These are phyloP conservation scores for Syrrhaptes paradoxus DNA, from an alignment of 2,113 vertebrate species.

Conservation along the genomic window DNA sequence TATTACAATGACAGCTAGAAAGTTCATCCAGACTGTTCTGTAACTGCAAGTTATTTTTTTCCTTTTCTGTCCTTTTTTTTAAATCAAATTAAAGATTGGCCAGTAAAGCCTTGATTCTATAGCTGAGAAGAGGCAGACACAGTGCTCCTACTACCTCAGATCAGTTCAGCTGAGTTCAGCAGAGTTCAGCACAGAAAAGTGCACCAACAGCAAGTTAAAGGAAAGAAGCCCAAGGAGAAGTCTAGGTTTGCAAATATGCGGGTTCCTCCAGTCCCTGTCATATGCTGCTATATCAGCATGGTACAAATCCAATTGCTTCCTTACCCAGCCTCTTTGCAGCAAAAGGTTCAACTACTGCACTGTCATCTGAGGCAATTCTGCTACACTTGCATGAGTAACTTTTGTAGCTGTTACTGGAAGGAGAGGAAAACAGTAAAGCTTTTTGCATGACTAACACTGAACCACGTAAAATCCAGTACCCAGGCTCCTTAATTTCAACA, in stretches of 20 bases:
- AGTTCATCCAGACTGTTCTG: constrained; percentile 27
- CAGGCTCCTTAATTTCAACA: background rate
- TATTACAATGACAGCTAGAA: background rate
- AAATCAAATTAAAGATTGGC: background rate
- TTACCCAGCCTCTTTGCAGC: background rate
- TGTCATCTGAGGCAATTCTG: background rate
- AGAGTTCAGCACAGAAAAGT: background rate
- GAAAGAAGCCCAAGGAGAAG: background rate
- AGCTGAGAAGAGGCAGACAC: background rate
- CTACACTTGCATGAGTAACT: background rate
- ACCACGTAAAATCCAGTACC: background rate
- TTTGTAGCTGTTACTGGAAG: background rate
- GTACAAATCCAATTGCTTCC: background rate
- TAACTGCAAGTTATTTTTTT: background rate
- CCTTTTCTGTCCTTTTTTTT: background rate
- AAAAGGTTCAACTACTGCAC: background rate
- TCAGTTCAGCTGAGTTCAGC: constrained; percentile 13
- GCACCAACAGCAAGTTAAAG: background rate
- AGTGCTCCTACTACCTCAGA: background rate
- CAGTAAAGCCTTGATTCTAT: background rate
- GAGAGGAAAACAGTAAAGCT: background rate
- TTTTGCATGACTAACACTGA: background rate
- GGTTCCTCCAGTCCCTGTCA: background rate
- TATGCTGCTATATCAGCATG: background rate
- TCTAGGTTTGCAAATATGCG: background rate